phyloP scores from a whole-genome alignment of 1,140 invertebrate genomes.

The Cryptotermes secundus region DNA sequence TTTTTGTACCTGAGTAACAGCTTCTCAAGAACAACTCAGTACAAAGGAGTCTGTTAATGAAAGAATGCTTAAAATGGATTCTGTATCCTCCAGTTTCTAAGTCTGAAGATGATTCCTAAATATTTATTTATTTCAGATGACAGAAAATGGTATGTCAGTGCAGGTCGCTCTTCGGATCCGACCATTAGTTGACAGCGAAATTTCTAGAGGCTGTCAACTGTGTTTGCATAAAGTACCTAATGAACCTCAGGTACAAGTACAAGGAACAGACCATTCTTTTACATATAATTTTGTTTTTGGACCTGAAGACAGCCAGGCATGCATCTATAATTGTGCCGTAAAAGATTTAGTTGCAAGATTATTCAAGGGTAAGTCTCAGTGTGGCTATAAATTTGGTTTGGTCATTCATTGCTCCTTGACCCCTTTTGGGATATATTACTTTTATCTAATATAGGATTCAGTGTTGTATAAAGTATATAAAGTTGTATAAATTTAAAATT shows the following conservation, averaged over 20 bases:
- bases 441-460: too few relatives aligned
- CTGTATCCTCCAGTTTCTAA: too few relatives aligned
- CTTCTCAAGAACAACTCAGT: too few relatives aligned
- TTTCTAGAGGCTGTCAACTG: conserved; percentile 63
- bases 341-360: conserved; percentile 71
- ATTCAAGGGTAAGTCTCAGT: conserved; percentile 66
- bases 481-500: too few relatives aligned
- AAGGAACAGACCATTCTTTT: conserved; percentile 70
- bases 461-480: too few relatives aligned
- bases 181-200: conserved; percentile 72
- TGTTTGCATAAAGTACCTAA: conserved; percentile 62
- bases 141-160: conserved; percentile 51
- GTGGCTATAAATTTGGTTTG: too few relatives aligned
- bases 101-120: not conserved
- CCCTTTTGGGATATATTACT: too few relatives aligned
- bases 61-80: too few relatives aligned
- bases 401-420: too few relatives aligned
- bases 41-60: too few relatives aligned
- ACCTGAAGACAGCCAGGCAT: conserved; percentile 64
- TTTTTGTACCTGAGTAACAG: too few relatives aligned
- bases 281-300: conserved; percentile 88
- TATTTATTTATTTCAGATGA: conserved; percentile 26
- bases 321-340: conserved; percentile 77
- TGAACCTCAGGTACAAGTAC: conserved; percentile 69
- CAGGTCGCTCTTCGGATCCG: conserved; percentile 78